Percentiles rank a stretch among this genome's conserved stretches.
Evolutionary conservation across 92 coral and sea anemone genomes (phyloP).

Genomic region (Bergia sp.): DNA sequence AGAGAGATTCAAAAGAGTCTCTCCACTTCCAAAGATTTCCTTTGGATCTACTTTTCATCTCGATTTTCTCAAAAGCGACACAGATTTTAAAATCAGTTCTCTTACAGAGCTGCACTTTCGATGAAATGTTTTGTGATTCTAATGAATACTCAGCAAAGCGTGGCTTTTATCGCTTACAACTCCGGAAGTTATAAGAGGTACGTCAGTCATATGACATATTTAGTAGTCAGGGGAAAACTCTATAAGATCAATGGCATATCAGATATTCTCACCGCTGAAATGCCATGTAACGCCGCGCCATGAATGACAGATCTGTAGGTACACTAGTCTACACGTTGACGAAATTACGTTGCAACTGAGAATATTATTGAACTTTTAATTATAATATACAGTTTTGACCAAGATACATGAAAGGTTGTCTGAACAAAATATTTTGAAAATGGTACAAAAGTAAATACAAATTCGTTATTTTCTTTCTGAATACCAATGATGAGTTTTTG

Average conservation of each 20-base stretch:
- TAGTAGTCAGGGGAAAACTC: slow-evolving; percentile 24
- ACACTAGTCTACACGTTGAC: not conserved
- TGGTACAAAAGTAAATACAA: no score
- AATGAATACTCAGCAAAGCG: not conserved
- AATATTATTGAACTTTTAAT: not conserved
- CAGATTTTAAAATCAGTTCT: not conserved
- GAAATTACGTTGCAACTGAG: not conserved
- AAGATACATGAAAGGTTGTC: not conserved
- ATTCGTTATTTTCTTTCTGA: no score
- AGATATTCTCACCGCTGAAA: slow-evolving; percentile 6
- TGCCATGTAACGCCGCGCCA: not conserved
- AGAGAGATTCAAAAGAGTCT: slow-evolving; percentile 70
- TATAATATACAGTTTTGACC: not conserved
- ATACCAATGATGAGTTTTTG: no score
- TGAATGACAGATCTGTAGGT: not conserved
- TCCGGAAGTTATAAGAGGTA: slow-evolving; percentile 30
- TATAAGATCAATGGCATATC: not conserved
- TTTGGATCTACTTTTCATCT: slow-evolving; percentile 47
- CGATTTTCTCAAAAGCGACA: not conserved
- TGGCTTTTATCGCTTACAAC: not conserved
- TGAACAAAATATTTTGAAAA: no score
- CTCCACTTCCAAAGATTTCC: slow-evolving; percentile 39
- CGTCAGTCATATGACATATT: slow-evolving; percentile 40
- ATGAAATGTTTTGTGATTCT: slow-evolving; percentile 22
- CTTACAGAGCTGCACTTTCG: not conserved